Percentiles rank a stretch among this genome's conserved stretches.
phyloP scores from a whole-genome alignment of 2,888 invertebrate genomes.

The Drosophila quinaria region DNA sequence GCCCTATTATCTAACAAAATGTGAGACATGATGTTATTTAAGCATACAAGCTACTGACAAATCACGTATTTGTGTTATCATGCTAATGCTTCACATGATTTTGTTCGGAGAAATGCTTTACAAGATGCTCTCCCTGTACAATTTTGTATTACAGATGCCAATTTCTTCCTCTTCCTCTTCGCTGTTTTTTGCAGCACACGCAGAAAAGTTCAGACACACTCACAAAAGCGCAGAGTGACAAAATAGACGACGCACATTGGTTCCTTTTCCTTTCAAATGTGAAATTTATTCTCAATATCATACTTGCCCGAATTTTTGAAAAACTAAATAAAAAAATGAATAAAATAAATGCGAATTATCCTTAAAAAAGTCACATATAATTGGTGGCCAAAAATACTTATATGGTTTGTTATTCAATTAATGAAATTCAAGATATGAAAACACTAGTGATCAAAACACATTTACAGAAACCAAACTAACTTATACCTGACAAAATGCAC shows the following conservation, averaged over 20 bases:
- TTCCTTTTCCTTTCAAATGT: not conserved
- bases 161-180: not conserved
- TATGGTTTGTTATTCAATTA: too few species aligned
- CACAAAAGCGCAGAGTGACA: slow-evolving; percentile 16
- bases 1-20: not conserved
- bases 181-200: slow-evolving; percentile 12
- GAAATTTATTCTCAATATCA: not conserved
- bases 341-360: too few species aligned
- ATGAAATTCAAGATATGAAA: too few species aligned
- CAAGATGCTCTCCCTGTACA: slow-evolving; percentile 16
- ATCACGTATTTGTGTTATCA: slow-evolving; percentile 14
- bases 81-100: slow-evolving; percentile 33
- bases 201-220: slow-evolving; percentile 6
- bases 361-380: too few species aligned
- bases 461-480: too few species aligned
- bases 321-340: too few species aligned
- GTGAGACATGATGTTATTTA: not conserved
- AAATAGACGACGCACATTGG: not conserved
- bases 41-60: not conserved
- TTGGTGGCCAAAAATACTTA: too few species aligned
- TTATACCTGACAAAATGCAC: too few species aligned
- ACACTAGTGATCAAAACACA: too few species aligned
- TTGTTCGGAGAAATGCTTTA: slow-evolving; percentile 16
- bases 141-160: slow-evolving; percentile 29
- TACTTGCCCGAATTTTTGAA: not conserved